Base-by-base conservation (phyloP, 2,113 vertebrate species). In the Hemiprocne comata region DNA sequence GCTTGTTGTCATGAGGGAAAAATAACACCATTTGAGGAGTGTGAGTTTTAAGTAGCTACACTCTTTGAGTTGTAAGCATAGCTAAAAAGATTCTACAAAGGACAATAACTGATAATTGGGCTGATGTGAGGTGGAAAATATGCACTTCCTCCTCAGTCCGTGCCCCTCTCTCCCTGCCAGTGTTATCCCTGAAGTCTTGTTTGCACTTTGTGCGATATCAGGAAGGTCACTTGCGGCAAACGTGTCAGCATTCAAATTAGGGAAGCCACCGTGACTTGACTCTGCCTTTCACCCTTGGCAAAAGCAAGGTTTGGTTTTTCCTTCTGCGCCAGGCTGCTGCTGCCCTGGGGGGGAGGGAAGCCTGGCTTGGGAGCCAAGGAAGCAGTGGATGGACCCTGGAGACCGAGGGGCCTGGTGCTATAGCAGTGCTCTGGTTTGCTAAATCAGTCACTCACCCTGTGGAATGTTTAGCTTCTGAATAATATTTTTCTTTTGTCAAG, bases 101-200 rank as follows among this genome's bases (percentile, higher is more conserved):
- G 97, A 92, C 42, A 25, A 34, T 91, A 87, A 75, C 55, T 85
- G 89, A 93, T 96, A 94, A 82, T 78, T 92, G 67, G 55, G 95
- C 97, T 98, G 98, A 98, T 98, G 98, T 97, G 85, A 97, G 98
- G 95, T 97, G 98, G 97, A 98, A 99, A 97, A 98, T 98, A 99
- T 98, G 98, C 94, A 97, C 97, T 98, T 99, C 98, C 98, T 98
- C 97, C 98, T 97, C 70, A 94, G 96, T 93, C 67, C 78, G 93
- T 98, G 95, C 97, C 86, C 75, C 44, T 78, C 44, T 78, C 77
- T 75, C 84, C 79, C 66, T 96, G 90, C 92, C 94, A 97, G 62
- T 48, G 81, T 94, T 95, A 94, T 93, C 50, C 4, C 79, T 48
- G 48, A 58, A 57, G 58, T 46, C 42, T 93, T 93, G 86, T 94